Evolutionary conservation across 2,797 vertebrate species (phyloP).

Genomic region (Squalus acanthias): DNA sequence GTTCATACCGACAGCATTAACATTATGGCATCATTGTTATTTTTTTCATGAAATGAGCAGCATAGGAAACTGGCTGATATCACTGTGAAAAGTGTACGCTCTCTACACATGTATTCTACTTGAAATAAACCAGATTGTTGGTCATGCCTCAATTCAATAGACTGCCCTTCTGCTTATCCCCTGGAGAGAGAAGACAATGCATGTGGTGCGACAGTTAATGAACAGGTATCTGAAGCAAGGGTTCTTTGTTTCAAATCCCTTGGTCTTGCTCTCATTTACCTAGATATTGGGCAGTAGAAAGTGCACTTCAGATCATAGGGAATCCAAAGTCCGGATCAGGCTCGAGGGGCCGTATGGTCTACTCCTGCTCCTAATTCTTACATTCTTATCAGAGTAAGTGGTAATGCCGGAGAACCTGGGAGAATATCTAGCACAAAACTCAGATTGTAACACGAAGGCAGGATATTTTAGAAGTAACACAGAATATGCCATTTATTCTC

Average conservation of each 20-base stretch:
- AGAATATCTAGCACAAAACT: no score
- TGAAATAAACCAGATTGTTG: not conserved
- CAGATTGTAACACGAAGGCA: no score
- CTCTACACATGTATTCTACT: not conserved
- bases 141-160: no score
- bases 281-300: not conserved
- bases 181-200: not conserved
- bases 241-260: not conserved
- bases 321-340: no score
- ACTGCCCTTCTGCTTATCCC: not conserved
- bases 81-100: not conserved
- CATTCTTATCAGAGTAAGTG: no score
- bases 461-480: no score
- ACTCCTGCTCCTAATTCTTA: no score
- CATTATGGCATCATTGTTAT: not conserved
- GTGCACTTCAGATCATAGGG: no score
- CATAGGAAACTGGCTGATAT: not conserved
- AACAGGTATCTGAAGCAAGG: not conserved
- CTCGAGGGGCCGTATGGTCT: no score
- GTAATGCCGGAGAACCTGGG: no score
- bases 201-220: not conserved
- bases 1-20: not conserved
- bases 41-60: not conserved
- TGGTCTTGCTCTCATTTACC: no score
- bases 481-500: no score